A percentile compares a stretch with the other conserved stretches of the same genome.
These are phyloP conservation scores for Parauchenoglanis punctatus DNA, from an alignment of 2,797 vertebrate genomes.

Conservation along the genomic window DNA sequence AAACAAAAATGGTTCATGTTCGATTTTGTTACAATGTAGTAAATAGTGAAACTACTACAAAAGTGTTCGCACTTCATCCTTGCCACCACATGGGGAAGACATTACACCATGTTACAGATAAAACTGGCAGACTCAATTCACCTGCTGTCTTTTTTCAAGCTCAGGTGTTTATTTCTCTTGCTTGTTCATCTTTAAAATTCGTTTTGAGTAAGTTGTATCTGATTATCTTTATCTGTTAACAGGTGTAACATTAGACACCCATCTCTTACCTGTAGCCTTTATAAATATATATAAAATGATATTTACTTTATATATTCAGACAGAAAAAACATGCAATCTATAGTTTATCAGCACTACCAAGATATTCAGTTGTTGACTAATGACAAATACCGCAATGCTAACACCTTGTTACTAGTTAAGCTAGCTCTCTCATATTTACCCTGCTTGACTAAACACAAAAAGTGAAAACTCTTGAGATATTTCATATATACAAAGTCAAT, in stretches of 20 bases:
- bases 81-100: constrained; percentile 25
- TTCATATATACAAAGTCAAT: background rate
- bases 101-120: constrained; percentile 16
- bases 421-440: background rate
- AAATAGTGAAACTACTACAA: background rate
- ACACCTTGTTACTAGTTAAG: background rate
- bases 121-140: background rate
- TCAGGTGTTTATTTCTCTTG: background rate
- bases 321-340: background rate
- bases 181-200: background rate
- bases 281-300: background rate
- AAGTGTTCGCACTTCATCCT: background rate
- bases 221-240: background rate
- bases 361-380: background rate
- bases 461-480: background rate
- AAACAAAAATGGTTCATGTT: too few species aligned
- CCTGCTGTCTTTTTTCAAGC: background rate
- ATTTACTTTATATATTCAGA: background rate
- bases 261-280: background rate
- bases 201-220: background rate
- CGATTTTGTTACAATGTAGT: background rate
- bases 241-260: background rate
- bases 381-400: background rate
- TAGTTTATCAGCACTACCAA: background rate
- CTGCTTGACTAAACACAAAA: background rate